A percentile compares a stretch with the other conserved stretches of the same genome.
phyloP scores from a whole-genome alignment of 2,888 invertebrate genomes.

The Leptinotarsa juncta region DNA sequence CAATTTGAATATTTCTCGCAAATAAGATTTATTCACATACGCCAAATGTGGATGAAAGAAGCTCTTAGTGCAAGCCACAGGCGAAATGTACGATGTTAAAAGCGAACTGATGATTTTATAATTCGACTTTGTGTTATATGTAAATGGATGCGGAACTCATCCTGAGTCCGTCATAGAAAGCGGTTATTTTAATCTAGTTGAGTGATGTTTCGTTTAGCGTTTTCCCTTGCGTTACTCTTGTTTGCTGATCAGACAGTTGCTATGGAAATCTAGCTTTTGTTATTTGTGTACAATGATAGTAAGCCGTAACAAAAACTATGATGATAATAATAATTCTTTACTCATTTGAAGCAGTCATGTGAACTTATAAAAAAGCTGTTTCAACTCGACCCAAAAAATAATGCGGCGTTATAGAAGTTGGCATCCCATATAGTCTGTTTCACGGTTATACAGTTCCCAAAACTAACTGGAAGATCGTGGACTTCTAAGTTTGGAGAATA shows the following conservation, averaged over 20 bases:
- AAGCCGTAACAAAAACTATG: too few relatives aligned
- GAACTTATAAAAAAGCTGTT: too few relatives aligned
- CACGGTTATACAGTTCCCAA: too few relatives aligned
- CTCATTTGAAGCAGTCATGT: too few relatives aligned
- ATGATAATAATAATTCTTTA: too few relatives aligned
- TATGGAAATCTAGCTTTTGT: background rate
- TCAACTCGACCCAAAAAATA: too few relatives aligned
- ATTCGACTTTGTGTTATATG: slow-evolving; percentile 1
- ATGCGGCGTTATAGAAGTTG: too few relatives aligned
- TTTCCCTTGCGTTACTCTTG: background rate
- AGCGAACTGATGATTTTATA: slow-evolving; percentile 6
- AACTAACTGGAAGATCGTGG: too few relatives aligned
- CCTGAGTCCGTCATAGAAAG: slow-evolving; percentile 12
- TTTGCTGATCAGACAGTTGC: background rate
- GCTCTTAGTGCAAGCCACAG: background rate
- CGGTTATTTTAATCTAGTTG: slow-evolving; percentile 6
- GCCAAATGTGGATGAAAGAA: slow-evolving; percentile 16
- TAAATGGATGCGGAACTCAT: background rate
- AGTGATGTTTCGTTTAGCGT: background rate
- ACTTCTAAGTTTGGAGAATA: too few relatives aligned
- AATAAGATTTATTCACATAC: slow-evolving; percentile 22
- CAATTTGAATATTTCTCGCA: slow-evolving; percentile 35
- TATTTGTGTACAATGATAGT: too few relatives aligned
- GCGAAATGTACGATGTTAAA: background rate
- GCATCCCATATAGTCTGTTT: too few relatives aligned